Base-by-base conservation (phyloP, 2,113 vertebrate species). In the Meleagris gallopavo region DNA sequence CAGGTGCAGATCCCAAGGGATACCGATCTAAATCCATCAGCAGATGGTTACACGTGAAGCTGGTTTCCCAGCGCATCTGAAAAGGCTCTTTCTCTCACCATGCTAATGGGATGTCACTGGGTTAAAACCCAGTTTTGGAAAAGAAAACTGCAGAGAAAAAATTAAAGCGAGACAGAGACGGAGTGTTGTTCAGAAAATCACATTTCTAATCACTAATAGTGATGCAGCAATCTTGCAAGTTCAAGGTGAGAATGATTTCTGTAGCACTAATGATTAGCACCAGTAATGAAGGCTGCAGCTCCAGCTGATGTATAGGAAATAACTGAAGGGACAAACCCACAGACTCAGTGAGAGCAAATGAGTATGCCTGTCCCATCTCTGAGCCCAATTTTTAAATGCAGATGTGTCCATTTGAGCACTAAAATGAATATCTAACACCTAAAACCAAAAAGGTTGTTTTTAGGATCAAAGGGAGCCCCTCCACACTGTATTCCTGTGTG, bases 21-120 rank as follows among this genome's bases (percentile, higher is more conserved):
- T 50, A 67, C 62, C 45, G 45, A 21, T 89, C 82, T 88, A 55
- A 91, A 73, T 91, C 94, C 46, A 46, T 94, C 87, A 96, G 90
- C 86, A 71, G 6, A 64, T 41, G 24, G 84, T 64, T 84, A 65
- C 32, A 66, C 78, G 62, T 24, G 38, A 80, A 73, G 87, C 72
- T 76, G 80, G 18, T 45, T 62, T 73, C 64, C 41, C 66, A 1
- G 36, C 8, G 14, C 29, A 61, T 74, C 64, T 66, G 84, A 15
- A 16, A 57, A 88, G 90, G 17, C 29, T 40, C 48, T 43, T 65
- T 19, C 27, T 76, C 78, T 41, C 58, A 40, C 77, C 45, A 29
- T 58, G 72, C 70, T n/a, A 17, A 30, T 15, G 52, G 70, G 77
- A 78, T 45, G 83, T 69, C 13, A 3, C 18, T 29, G 75, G 34